Evolutionary conservation across 2,113 vertebrate species (phyloP).

Genomic region (Antechinus stuartii): DNA sequence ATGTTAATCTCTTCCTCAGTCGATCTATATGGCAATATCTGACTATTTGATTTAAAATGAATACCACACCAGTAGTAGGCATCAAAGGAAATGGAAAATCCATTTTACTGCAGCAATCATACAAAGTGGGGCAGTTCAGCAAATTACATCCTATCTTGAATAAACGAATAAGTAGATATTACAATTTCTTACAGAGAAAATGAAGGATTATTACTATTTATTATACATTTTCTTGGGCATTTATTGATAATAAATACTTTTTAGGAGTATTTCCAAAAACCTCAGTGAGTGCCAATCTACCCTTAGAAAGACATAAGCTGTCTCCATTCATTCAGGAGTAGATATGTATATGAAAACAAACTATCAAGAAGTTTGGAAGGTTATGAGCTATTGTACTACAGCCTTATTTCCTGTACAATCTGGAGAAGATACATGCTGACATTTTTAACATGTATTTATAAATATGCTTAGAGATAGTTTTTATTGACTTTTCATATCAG

Average conservation of each 20-base stretch:
- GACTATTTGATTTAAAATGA: constrained; percentile 17
- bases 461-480: not conserved
- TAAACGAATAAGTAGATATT: not conserved
- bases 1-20: not conserved
- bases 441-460: not conserved
- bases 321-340: not conserved
- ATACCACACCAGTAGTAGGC: not conserved
- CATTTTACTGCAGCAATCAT: not conserved
- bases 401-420: not conserved
- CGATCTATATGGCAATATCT: not conserved
- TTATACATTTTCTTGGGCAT: constrained; percentile 38
- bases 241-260: constrained; percentile 8
- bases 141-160: not conserved
- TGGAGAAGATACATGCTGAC: not conserved
- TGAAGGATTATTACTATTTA: constrained; percentile 1
- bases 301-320: not conserved
- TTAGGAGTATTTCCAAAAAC: not conserved
- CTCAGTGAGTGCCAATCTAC: not conserved
- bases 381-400: not conserved
- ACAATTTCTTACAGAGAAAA: constrained; percentile 20
- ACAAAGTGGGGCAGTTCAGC: not conserved
- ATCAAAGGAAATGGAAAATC: constrained; percentile 13
- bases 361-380: not conserved
- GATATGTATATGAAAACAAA: not conserved
- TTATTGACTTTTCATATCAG: not conserved